Conservation (phyloP, 2,113 vertebrate species). For the Anas platyrhynchos region DNA sequence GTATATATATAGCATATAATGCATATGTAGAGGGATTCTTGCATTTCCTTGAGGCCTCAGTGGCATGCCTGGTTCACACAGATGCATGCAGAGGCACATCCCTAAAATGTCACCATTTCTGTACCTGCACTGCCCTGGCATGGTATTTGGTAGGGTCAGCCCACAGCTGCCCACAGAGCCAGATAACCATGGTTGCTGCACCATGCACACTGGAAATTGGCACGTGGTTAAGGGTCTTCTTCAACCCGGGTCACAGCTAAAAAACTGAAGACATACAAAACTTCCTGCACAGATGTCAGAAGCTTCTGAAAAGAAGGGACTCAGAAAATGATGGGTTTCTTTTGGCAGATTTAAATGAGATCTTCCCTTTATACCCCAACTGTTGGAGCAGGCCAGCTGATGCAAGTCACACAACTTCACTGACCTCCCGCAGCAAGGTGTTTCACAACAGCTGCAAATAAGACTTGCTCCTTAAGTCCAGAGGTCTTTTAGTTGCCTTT, state of each 20-base stretch:
- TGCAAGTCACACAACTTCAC: not conserved
- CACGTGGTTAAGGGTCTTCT: not conserved
- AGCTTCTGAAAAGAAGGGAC: not conserved
- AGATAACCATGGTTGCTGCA: not conserved
- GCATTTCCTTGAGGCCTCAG: not conserved
- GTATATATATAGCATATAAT: not conserved
- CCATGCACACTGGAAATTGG: not conserved
- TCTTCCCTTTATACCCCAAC: not conserved
- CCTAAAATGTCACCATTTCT: not conserved
- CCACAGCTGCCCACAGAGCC: not conserved
- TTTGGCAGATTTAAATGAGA: not conserved
- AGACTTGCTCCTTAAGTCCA: not conserved
- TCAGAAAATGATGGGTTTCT: not conserved
- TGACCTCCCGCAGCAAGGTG: not conserved
- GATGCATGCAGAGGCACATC: not conserved
- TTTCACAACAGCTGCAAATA: not conserved
- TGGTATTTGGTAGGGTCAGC: not conserved
- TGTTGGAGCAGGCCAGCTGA: not conserved
- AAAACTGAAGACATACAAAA: not conserved
- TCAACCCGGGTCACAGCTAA: not conserved
- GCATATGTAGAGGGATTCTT: not conserved
- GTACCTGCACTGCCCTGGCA: not conserved
- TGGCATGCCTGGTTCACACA: not conserved
- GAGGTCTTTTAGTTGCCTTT: not conserved
- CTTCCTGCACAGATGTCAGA: not conserved